Evolutionary conservation across 53 echinoderm and acorn worm species (phyloP), one percentile per base, ranked within the genome.

Genomic region (Holothuria scabra): DNA sequence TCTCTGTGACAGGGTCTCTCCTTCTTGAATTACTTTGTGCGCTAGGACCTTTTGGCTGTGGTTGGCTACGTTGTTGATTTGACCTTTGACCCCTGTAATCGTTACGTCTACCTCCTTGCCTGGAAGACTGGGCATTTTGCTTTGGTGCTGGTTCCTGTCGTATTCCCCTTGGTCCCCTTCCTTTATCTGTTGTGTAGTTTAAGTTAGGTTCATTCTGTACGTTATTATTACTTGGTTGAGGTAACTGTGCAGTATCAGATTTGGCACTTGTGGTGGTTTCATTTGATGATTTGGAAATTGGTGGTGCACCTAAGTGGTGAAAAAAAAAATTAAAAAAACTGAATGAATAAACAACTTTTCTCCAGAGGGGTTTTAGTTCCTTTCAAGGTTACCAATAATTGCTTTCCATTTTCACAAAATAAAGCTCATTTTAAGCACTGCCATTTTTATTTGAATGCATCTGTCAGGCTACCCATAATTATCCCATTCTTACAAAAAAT

Each of bases 211-310:
- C 29, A 56, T 28, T 76, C 9, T n/a, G 22, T 56, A 52, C 26
- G 76, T 76, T 76, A 14, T 76, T 52, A 57, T 76, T 46, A n/a
- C 12, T 76, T 3, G 76, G 38, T 29, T 76, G 56, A 55, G 76
- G 57, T 56, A 57, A 57, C 55, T 30, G 76, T 76, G 56, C 57
- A 19, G 76, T 31, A 16, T 49, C 28, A 57, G 41, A 30, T 76
- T 76, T 76, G 76, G 76, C 76, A 76, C 76, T 76, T 52, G 76
- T 21, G 76, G 56, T 76, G 76, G 29, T 76, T 55, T 76, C 56
- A 30, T 76, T 76, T 28, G 76, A 55, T 46, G 74, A 23, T 56
- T 44, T 10, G 10, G 41, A 41, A 8, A 41, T 6, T 41, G 41
- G 41, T 5, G 41, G 41, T 41, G 41, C 2, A 41, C 41, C 41